Percentiles rank a stretch among this genome's conserved stretches.
These are phyloP conservation scores for Wasmannia auropunctata DNA, from an alignment of 1,140 invertebrate species.

Conservation along the genomic window DNA sequence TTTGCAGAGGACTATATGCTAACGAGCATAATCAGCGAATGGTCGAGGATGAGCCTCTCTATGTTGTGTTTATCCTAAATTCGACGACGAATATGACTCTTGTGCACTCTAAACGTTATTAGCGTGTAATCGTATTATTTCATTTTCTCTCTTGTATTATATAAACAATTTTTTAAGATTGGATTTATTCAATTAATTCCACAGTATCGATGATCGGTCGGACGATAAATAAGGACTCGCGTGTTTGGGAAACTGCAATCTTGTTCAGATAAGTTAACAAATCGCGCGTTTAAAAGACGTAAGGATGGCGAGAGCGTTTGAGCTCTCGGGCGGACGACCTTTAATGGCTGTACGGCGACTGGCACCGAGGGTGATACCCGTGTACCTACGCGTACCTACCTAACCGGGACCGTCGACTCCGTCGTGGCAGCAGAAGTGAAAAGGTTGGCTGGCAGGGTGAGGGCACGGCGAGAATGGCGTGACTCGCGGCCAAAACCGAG, in stretches of 20 bases:
- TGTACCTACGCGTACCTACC: constrained; percentile 68
- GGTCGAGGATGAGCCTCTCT: constrained; percentile 42
- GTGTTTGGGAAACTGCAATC: not conserved
- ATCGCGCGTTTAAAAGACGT: not conserved
- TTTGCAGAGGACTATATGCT: constrained; percentile 70
- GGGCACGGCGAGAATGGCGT: constrained; percentile 74
- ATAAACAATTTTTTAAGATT: not conserved
- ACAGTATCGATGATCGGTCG: not conserved
- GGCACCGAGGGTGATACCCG: constrained; percentile 82
- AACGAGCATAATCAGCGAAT: constrained; percentile 77
- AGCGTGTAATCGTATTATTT: not conserved
- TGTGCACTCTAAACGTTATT: not conserved
- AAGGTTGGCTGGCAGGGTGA: constrained; percentile 66
- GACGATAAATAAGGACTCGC: not conserved
- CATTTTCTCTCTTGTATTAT: not conserved
- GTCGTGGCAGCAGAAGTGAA: constrained; percentile 68
- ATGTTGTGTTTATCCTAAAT: not conserved
- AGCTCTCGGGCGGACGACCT: constrained; percentile 60
- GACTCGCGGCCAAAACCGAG: constrained; percentile 74
- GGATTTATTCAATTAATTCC: not conserved
- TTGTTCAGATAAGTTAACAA: not conserved
- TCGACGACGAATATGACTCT: not conserved
- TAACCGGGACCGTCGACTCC: constrained; percentile 46
- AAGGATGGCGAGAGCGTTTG: not conserved
- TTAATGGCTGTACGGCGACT: constrained; percentile 80